Percentiles rank a stretch among this genome's conserved stretches.
These are phyloP conservation scores for Laticauda colubrina DNA, from an alignment of 2,113 vertebrate species.

Conservation along the genomic window DNA sequence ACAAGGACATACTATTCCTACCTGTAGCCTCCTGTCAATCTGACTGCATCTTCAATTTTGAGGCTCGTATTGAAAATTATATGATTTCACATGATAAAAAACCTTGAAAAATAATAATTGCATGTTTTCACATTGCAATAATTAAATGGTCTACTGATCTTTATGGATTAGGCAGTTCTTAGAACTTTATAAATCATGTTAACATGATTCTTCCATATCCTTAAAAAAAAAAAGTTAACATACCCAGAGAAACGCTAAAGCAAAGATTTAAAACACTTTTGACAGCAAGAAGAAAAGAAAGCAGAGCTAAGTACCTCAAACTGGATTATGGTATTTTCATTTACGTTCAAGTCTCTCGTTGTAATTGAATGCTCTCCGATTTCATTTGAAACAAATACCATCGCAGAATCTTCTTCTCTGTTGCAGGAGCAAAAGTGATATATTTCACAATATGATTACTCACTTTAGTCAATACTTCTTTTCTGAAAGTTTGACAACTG, in stretches of 20 bases:
- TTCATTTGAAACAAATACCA: slow-evolving; percentile 97
- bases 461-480: neutral
- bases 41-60: too few relatives aligned
- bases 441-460: slow-evolving; percentile 11
- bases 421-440: slow-evolving; percentile 32
- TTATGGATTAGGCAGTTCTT: neutral
- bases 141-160: neutral
- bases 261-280: slow-evolving; percentile 16
- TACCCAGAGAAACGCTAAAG: slow-evolving; percentile 2
- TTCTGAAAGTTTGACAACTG: neutral
- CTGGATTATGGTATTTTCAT: slow-evolving; percentile 95
- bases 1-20: too few relatives aligned
- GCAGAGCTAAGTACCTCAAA: slow-evolving; percentile 84
- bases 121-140: neutral
- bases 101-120: neutral
- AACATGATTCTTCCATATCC: slow-evolving; percentile 10
- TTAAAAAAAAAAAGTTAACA: neutral
- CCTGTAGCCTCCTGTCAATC: too few relatives aligned
- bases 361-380: slow-evolving; percentile 95
- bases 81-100: neutral
- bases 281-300: slow-evolving; percentile 34
- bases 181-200: neutral
- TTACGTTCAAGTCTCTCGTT: slow-evolving; percentile 89
- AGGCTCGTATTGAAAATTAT: too few relatives aligned
- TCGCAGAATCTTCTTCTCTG: slow-evolving; percentile 94